Percentiles rank a stretch among this genome's conserved stretches.
These are phyloP conservation scores for Pseudomyrmex gracilis DNA, from an alignment of 1,140 invertebrate genomes.

Conservation along the genomic window DNA sequence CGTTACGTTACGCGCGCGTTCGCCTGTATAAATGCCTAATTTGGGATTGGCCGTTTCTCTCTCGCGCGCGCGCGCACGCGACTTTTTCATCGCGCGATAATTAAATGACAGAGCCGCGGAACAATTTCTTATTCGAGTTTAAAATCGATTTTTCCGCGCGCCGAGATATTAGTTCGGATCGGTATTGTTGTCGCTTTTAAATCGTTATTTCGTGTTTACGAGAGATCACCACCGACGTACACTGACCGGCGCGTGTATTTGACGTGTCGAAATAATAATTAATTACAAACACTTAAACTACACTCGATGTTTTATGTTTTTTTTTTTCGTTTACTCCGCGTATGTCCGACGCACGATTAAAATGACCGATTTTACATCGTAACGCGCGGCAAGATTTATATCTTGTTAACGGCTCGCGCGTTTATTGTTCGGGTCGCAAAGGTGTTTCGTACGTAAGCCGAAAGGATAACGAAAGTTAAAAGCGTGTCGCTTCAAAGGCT, in stretches of 20 bases:
- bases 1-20: constrained; percentile 19
- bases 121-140: neutral
- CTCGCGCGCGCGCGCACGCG: neutral
- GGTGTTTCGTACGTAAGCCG: neutral
- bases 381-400: constrained; percentile 51
- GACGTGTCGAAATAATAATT: neutral
- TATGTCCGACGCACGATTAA: neutral
- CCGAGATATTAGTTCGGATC: neutral
- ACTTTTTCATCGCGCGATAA: constrained; percentile 37
- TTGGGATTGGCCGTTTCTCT: constrained; percentile 23
- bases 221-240: no score
- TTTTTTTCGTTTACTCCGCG: no score
- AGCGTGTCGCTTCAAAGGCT: constrained; percentile 20
- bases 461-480: constrained; percentile 24
- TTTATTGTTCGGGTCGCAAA: constrained; percentile 22
- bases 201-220: no score
- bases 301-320: no score
- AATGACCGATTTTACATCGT: constrained; percentile 25
- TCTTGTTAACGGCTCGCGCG: constrained; percentile 45
- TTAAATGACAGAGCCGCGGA: constrained; percentile 5
- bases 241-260: neutral
- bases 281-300: no score
- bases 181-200: no score
- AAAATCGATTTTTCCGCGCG: neutral
- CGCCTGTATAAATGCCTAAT: constrained; percentile 51